These are phyloP conservation scores for Acleris laterana DNA, from an alignment of 2,888 invertebrate genomes.

Conservation along the genomic window DNA sequence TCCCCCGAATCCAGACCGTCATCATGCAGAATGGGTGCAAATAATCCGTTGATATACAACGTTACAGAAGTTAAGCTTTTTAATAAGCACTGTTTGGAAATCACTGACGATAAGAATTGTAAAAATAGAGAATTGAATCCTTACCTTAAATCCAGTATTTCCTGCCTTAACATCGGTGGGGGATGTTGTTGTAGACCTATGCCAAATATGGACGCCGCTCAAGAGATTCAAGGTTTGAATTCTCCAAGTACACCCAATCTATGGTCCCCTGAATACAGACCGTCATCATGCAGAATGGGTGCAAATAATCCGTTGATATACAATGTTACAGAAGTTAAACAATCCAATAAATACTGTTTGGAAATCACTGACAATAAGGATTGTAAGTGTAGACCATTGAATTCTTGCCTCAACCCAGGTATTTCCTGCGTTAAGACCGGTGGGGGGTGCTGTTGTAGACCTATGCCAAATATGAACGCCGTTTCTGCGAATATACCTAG, in stretches of 20 bases:
- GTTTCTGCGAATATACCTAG: slow-evolving; percentile 40
- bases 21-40: slow-evolving; percentile 42
- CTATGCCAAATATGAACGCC: slow-evolving; percentile 18
- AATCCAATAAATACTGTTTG: slow-evolving; percentile 34
- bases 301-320: slow-evolving; percentile 48
- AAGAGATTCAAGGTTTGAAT: too few relatives aligned
- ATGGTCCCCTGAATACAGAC: slow-evolving; percentile 39
- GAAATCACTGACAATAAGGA: too few relatives aligned
- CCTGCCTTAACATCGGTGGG: slow-evolving; percentile 17
- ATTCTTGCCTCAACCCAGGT: slow-evolving; percentile 17
- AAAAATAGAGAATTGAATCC: too few relatives aligned
- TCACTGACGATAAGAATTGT: too few relatives aligned
- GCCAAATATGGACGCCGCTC: slow-evolving; percentile 20
- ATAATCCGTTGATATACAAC: slow-evolving; percentile 50
- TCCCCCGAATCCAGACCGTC: slow-evolving; percentile 42
- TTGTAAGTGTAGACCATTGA: too few relatives aligned
- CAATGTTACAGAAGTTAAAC: slow-evolving; percentile 46
- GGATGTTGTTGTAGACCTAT: slow-evolving; percentile 47
- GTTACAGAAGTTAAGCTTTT: slow-evolving; percentile 42
- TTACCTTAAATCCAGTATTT: slow-evolving; percentile 25
- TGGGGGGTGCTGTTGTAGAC: slow-evolving; percentile 47
- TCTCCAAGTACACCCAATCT: slow-evolving; percentile 41
- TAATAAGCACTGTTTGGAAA: slow-evolving; percentile 27
- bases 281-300: slow-evolving; percentile 43
- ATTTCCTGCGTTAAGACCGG: slow-evolving; percentile 18